Percentiles rank a stretch among this genome's conserved stretches.
phyloP scores from a whole-genome alignment of 2,888 invertebrate species.

The Axea sp. region DNA sequence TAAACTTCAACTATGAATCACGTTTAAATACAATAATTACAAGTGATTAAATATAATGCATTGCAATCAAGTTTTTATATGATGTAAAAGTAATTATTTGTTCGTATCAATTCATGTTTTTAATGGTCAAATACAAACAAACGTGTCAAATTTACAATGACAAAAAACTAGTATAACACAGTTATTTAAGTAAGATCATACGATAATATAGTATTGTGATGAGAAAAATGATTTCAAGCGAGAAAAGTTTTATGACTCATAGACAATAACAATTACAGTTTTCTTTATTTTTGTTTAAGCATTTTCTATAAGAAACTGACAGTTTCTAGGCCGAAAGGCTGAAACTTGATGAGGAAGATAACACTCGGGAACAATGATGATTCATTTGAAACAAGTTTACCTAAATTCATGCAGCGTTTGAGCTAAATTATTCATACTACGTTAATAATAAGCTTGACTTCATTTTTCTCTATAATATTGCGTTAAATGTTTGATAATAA shows the following conservation, averaged over 20 bases:
- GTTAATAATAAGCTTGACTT: too few species aligned
- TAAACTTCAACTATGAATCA: not conserved
- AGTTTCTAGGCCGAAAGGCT: too few species aligned
- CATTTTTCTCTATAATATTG: constrained; percentile 20
- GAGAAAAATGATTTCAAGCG: constrained; percentile 23
- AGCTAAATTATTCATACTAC: not conserved
- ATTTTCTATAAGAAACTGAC: too few species aligned
- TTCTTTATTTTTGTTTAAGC: too few species aligned
- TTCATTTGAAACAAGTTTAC: too few species aligned
- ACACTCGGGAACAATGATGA: too few species aligned
- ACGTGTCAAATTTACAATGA: constrained; percentile 38
- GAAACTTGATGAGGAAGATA: too few species aligned
- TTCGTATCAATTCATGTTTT: constrained; percentile 23
- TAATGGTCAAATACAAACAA: constrained; percentile 25
- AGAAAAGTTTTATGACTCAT: constrained; percentile 2
- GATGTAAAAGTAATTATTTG: constrained; percentile 2
- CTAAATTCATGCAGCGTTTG: too few species aligned
- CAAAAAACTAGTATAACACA: constrained; percentile 18
- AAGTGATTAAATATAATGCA: constrained; percentile 5
- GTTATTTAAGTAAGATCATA: constrained; percentile 21
- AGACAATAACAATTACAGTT: too few species aligned
- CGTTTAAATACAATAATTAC: constrained; percentile 2
- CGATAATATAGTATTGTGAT: constrained; percentile 15
- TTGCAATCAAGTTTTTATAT: constrained; percentile 23
- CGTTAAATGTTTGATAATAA: constrained; percentile 32